A percentile compares a stretch with the other conserved stretches of the same genome.
Evolutionary conservation across 2,113 vertebrate genomes (phyloP).

Genomic region (Agapornis roseicollis): DNA sequence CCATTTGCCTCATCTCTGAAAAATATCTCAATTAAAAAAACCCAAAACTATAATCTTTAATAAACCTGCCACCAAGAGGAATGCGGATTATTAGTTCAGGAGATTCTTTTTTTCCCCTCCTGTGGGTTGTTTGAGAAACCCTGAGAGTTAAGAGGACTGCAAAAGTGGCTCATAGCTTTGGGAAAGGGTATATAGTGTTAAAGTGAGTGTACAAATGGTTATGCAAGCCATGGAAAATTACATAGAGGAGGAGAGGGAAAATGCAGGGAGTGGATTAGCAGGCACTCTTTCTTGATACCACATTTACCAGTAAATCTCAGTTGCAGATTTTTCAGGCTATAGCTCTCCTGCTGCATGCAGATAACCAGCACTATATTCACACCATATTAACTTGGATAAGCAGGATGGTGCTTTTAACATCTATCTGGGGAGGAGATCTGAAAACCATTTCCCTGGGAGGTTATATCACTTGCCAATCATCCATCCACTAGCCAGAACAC

Average conservation of each 20-base stretch:
- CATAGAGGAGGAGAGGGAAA: background rate
- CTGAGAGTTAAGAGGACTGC: background rate
- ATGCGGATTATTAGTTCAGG: background rate
- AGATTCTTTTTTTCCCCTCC: background rate
- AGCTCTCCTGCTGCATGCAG: background rate
- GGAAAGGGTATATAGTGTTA: background rate
- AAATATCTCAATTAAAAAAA: background rate
- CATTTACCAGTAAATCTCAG: background rate
- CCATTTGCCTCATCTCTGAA: background rate
- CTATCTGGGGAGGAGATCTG: background rate
- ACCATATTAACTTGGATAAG: background rate
- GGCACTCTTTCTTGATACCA: background rate
- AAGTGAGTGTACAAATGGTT: background rate
- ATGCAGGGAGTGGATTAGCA: background rate
- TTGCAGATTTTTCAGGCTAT: background rate
- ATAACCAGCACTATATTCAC: background rate
- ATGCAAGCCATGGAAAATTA: background rate
- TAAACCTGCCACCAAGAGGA: background rate
- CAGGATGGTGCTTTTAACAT: background rate
- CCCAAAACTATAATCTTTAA: background rate
- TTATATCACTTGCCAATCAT: background rate
- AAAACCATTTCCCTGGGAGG: slow-evolving; percentile 22
- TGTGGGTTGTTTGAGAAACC: background rate
- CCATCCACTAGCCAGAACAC: background rate
- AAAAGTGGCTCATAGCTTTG: background rate